phyloP scores from a whole-genome alignment of 2,888 invertebrate genomes.

The Dynastes tityus region DNA sequence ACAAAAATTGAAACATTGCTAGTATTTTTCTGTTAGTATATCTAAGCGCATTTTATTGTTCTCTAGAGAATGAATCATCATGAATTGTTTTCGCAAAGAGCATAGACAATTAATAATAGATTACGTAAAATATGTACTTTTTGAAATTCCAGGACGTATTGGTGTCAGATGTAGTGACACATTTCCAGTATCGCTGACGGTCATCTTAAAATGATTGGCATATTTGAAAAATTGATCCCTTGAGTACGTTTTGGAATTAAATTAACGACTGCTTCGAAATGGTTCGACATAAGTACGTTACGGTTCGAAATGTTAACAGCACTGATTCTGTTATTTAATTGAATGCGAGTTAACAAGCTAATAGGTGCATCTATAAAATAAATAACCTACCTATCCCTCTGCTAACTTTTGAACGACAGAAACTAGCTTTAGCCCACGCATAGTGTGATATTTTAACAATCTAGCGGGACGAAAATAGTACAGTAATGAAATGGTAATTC shows the following conservation, averaged over 20 bases:
- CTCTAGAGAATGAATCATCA: not conserved
- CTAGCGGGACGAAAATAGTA: no score
- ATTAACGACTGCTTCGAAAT: not conserved
- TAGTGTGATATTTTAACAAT: no score
- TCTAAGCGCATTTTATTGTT: not conserved
- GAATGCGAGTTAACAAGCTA: not conserved
- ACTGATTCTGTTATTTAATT: constrained; percentile 13
- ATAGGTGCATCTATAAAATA: constrained; percentile 1
- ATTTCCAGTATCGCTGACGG: not conserved
- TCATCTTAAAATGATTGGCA: not conserved
- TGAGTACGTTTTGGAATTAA: not conserved
- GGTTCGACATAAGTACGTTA: constrained; percentile 4
- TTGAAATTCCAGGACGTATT: not conserved
- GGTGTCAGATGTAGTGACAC: not conserved
- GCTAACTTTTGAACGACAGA: no score
- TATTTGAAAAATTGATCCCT: not conserved
- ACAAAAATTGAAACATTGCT: not conserved
- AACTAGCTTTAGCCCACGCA: no score
- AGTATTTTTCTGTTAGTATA: not conserved
- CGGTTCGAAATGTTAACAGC: constrained; percentile 13
- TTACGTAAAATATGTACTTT: not conserved
- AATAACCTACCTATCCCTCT: not conserved
- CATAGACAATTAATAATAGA: not conserved
- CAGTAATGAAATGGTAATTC: no score
- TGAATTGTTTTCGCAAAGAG: not conserved